phyloP scores from a whole-genome alignment of 1,140 invertebrate genomes.

The Bombus superbus region DNA sequence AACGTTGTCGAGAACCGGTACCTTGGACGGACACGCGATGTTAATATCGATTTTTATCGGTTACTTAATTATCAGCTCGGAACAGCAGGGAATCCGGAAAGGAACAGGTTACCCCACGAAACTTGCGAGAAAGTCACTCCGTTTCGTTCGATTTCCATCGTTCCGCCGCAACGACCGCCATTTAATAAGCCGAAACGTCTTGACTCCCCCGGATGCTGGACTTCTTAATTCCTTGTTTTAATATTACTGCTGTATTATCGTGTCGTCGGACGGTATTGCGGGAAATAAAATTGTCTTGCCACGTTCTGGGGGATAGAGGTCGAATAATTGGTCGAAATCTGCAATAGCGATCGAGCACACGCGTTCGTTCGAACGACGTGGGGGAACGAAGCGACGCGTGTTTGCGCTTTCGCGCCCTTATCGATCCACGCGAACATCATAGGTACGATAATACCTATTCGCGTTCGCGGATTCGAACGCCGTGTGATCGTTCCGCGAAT shows the following conservation, averaged over 20 bases:
- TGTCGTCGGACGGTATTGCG: background rate
- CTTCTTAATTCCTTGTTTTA: constrained; percentile 54
- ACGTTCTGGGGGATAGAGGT: background rate
- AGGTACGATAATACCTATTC: background rate
- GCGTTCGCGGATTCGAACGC: background rate
- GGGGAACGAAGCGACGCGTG: background rate
- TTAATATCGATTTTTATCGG: constrained; percentile 60
- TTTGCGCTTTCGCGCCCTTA: constrained; percentile 16
- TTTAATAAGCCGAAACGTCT: constrained; percentile 49
- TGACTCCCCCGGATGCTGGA: constrained; percentile 1
- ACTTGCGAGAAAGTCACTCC: background rate
- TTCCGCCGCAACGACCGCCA: background rate
- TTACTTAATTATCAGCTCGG: constrained; percentile 54
- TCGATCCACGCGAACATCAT: background rate
- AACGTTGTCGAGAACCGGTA: constrained; percentile 39
- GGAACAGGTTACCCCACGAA: constrained; percentile 26
- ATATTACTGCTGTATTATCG: background rate
- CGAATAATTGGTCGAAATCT: background rate
- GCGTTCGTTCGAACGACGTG: background rate
- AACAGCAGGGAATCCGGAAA: constrained; percentile 42
- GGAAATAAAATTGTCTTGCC: background rate
- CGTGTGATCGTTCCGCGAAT: background rate
- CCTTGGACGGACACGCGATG: background rate
- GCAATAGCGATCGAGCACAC: background rate
- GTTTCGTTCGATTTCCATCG: background rate